Base-by-base conservation (phyloP, 2,113 vertebrate species). In the Alouatta palliata region DNA sequence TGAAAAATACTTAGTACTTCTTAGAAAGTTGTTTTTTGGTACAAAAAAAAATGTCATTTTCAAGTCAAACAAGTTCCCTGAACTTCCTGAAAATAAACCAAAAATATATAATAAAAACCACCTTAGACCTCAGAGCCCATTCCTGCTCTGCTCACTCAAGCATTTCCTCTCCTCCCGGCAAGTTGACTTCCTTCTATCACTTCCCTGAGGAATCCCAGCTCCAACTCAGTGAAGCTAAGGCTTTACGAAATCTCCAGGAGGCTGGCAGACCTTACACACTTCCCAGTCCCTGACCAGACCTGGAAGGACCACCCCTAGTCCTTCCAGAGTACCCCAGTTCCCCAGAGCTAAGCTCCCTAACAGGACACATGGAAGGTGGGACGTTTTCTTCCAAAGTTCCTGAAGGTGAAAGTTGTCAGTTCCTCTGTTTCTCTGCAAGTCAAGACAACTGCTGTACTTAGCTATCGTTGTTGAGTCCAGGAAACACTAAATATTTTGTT, bases 51-150 rank as follows among this genome's bases (percentile, higher is more conserved):
- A 90, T 27, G 27, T 56, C 61, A 35, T 87, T 94, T 96, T 95
- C 54, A 93, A 95, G 40, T 81, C 82, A 45, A 95, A 90, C 81
- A 95, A 73, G 97, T 94, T 93, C 52, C 58, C 91, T 45, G 49
- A 94, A 45, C 79, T 97, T 97, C 93, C 95, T 82, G 37, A 97
- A 90, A 94, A 96, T 75, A 87, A 97, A 85, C 45, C 56, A 92
- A 88, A 97, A 92, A 80, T 90, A 90, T 94, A 91, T 73, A 95
- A 93, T 76, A 85, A 94, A 87, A 96, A 84, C 87, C 49, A 94
- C 71, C 45, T 92, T 85, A 54, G 58, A 45, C 77, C 58, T 85
- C 77, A 32, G 87, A 90, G 86, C n/a, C 77, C 82, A 13, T 85
- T 81, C 37, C 85, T 82, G 81, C 66, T 77, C 21, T 43, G 40